Evolutionary conservation across 2,888 invertebrate species (phyloP).

Genomic region (Trachelus troglodyta): DNA sequence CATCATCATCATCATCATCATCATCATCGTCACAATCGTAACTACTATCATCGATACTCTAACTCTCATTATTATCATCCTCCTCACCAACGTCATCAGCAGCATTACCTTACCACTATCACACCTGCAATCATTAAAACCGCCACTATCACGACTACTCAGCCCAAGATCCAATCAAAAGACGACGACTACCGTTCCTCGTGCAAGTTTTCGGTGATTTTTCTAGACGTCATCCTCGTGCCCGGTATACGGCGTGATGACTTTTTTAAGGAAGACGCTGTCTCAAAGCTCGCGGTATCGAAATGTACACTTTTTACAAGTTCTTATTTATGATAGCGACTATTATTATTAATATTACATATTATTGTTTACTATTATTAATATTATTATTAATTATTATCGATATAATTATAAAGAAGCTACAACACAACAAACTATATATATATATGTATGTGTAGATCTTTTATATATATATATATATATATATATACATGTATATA

Average conservation of each 20-base stretch:
- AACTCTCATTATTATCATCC: conserved; percentile 41
- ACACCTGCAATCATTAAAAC: conserved; percentile 29
- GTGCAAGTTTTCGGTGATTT: conserved; percentile 52
- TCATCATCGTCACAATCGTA: conserved; percentile 33
- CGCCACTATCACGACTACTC: conserved; percentile 31
- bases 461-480: neutral
- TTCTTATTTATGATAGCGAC: conserved; percentile 62
- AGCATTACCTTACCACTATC: neutral
- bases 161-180: conserved; percentile 35
- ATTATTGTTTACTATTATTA: conserved; percentile 35
- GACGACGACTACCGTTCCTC: conserved; percentile 45
- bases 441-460: no score
- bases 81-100: conserved; percentile 13
- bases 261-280: conserved; percentile 50
- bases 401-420: conserved; percentile 35
- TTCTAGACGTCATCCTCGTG: conserved; percentile 41
- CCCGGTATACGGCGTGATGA: conserved; percentile 41
- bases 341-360: conserved; percentile 44
- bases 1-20: conserved; percentile 39
- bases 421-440: no score
- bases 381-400: conserved; percentile 37
- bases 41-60: conserved; percentile 30
- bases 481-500: neutral
- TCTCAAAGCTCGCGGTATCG: conserved; percentile 51
- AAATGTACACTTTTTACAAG: conserved; percentile 58